These are phyloP conservation scores for Rhabdomys dilectus DNA, from an alignment of 2,113 vertebrate species.

Conservation along the genomic window DNA sequence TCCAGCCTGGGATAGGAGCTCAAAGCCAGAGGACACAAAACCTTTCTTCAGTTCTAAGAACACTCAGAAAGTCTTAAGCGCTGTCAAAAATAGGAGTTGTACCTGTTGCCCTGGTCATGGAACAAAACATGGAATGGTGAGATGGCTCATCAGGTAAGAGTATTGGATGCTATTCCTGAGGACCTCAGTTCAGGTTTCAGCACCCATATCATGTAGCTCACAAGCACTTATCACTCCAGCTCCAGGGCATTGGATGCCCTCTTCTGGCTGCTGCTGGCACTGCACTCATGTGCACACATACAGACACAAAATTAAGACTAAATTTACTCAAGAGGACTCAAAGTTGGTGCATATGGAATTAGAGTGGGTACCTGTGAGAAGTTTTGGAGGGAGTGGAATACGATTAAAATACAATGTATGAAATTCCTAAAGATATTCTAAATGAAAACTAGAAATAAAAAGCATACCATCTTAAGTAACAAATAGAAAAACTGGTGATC, in stretches of 20 bases:
- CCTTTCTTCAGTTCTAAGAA: background rate
- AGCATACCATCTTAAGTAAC: background rate
- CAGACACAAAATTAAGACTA: background rate
- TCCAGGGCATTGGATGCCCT: background rate
- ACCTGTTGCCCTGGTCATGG: background rate
- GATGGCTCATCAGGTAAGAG: background rate
- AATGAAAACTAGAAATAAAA: background rate
- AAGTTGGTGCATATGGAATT: background rate
- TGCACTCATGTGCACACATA: background rate
- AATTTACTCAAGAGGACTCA: background rate
- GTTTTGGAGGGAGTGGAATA: too few relatives aligned
- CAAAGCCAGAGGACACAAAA: background rate
- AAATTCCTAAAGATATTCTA: background rate
- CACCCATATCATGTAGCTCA: background rate
- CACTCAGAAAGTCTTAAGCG: background rate
- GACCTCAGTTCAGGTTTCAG: background rate
- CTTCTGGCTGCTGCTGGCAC: background rate
- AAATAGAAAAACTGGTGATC: background rate
- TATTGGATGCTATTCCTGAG: background rate
- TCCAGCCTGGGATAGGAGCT: background rate
- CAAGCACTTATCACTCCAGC: background rate
- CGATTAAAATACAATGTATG: background rate
- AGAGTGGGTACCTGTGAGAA: background rate
- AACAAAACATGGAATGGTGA: background rate
- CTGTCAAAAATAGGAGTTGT: conserved; percentile 3